A percentile compares a stretch with the other conserved stretches of the same genome.
Evolutionary conservation across 2,113 vertebrate species (phyloP).

Genomic region (Lota lota): DNA sequence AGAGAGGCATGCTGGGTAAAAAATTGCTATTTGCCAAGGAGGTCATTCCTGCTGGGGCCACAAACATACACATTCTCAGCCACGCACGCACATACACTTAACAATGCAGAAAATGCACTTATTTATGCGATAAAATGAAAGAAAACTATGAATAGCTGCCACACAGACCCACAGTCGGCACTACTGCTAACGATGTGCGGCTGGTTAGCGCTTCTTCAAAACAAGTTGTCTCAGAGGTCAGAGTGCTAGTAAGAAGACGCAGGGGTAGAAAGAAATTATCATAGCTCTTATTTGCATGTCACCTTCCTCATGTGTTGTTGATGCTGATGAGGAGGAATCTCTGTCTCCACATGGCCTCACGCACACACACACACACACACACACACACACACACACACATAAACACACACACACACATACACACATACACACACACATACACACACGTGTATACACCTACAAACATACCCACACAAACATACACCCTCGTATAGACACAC

Average conservation of each 20-base stretch:
- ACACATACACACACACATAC: not conserved
- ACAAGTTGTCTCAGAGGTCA: slow-evolving; percentile 12
- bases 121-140: too few relatives aligned
- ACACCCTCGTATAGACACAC: not conserved
- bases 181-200: not conserved
- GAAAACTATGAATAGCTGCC: not conserved
- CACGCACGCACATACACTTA: not conserved
- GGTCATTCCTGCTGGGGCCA: slow-evolving; percentile 10
- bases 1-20: slow-evolving; percentile 25
- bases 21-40: slow-evolving; percentile 23
- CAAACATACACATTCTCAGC: not conserved
- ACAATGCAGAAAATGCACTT: slow-evolving; percentile 2
- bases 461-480: not conserved
- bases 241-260: not conserved
- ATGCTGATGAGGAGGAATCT: slow-evolving; percentile 14
- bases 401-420: not conserved
- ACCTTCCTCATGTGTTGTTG: slow-evolving; percentile 28
- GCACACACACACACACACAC: slow-evolving; percentile 2
- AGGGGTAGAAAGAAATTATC: slow-evolving; percentile 7
- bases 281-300: slow-evolving; percentile 16
- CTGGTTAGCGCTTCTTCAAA: not conserved
- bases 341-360: slow-evolving; percentile 10
- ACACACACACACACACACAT: not conserved
- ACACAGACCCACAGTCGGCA: not conserved
- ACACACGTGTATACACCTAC: not conserved